Conservation (phyloP, 1,140 invertebrate species). For the Hycleus cichorii region DNA sequence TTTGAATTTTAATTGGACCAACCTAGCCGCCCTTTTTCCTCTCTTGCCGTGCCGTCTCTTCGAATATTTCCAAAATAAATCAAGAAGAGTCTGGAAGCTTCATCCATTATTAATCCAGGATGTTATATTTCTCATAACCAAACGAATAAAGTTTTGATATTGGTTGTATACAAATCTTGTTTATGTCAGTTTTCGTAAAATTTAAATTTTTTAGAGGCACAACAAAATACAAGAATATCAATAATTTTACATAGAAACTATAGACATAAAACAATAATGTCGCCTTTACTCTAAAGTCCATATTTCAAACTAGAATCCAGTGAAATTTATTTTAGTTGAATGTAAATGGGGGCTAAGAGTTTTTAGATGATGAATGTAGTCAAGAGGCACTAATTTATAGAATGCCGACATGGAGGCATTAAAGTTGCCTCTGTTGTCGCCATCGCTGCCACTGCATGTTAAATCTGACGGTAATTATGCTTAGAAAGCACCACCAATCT, state of each 20-base stretch:
- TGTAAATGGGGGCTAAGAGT: constrained; percentile 4
- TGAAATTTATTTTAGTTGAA: constrained; percentile 8
- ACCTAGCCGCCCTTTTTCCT: background rate
- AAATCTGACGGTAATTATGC: background rate
- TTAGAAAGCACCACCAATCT: too few species aligned
- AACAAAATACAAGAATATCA: too few species aligned
- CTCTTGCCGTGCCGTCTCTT: background rate
- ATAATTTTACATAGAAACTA: background rate
- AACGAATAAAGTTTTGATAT: too few species aligned
- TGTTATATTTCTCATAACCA: too few species aligned
- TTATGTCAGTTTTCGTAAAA: too few species aligned
- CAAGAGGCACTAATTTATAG: background rate
- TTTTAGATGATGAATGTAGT: constrained; percentile 1
- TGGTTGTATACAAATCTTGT: too few species aligned
- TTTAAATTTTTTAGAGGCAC: too few species aligned
- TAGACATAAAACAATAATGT: constrained; percentile 4
- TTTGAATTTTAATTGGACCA: background rate
- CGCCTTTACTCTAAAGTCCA: background rate
- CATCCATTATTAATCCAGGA: constrained; percentile 12
- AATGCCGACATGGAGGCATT: background rate
- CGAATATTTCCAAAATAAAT: constrained; percentile 12
- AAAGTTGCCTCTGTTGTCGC: too few species aligned
- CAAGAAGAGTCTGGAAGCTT: background rate
- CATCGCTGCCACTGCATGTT: background rate
- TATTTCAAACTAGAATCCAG: constrained; percentile 1